Conservation (phyloP, 2,113 vertebrate species). For the Psittacula cyanocephala region DNA sequence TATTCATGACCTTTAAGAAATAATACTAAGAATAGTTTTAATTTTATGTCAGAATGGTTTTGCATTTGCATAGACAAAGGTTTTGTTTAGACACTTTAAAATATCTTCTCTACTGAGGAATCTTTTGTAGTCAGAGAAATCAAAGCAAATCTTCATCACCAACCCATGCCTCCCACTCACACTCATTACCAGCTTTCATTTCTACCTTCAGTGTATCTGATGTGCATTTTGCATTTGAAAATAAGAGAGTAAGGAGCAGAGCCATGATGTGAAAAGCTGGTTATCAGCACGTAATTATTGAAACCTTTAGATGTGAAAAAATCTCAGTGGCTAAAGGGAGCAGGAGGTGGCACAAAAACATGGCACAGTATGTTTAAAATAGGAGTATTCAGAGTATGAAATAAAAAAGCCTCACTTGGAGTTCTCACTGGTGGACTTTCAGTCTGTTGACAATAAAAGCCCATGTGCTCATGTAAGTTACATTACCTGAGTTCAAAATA, state of each 20-base stretch:
- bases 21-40: slow-evolving; percentile 19
- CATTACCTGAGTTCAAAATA: not conserved
- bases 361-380: not conserved
- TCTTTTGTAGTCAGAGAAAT: slow-evolving; percentile 47
- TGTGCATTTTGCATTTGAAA: slow-evolving; percentile 1
- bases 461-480: rapidly evolving
- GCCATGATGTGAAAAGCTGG: not conserved
- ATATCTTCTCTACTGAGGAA: not conserved
- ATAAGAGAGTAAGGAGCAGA: not conserved
- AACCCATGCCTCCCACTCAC: slow-evolving; percentile 45
- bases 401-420: not conserved
- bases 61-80: slow-evolving; percentile 29
- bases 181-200: not conserved
- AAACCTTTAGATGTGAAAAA: not conserved
- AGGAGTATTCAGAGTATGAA: not conserved
- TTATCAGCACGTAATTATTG: not conserved
- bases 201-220: not conserved
- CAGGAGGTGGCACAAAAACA: not conserved
- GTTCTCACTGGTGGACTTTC: not conserved
- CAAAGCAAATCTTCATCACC: slow-evolving; percentile 33
- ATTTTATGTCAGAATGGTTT: slow-evolving; percentile 11
- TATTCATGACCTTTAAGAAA: slow-evolving; percentile 26
- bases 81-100: slow-evolving; percentile 43
- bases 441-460: not conserved
- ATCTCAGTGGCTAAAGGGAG: not conserved